These are phyloP conservation scores for Jaculus jaculus DNA, from an alignment of 2,113 vertebrate species.

Conservation along the genomic window DNA sequence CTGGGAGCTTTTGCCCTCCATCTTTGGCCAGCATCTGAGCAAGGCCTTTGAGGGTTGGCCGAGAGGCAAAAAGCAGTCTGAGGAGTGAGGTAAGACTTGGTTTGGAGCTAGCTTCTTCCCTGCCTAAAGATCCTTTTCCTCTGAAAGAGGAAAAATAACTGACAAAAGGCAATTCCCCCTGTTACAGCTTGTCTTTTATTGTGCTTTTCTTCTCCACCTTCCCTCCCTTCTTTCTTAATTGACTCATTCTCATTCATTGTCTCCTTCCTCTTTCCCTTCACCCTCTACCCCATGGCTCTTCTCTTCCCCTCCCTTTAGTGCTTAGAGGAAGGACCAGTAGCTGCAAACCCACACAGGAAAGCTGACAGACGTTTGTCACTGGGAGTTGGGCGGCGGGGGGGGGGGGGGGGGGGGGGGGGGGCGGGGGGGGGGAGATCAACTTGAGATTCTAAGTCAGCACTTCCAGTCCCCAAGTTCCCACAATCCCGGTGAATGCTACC, in stretches of 20 bases:
- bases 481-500: too few species aligned
- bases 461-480: neutral
- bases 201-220: neutral
- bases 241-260: rapidly evolving
- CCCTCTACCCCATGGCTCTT: neutral
- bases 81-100: neutral
- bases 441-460: neutral
- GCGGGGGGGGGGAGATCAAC: too few species aligned
- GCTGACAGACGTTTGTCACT: too few species aligned
- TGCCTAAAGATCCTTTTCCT: neutral
- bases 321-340: neutral
- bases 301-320: neutral
- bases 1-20: neutral
- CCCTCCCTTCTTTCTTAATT: neutral
- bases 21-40: neutral
- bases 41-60: rapidly evolving
- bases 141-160: neutral
- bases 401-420: too few species aligned
- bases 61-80: too few species aligned
- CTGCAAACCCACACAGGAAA: neutral
- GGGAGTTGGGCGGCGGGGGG: too few species aligned
- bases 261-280: neutral
- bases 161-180: neutral
- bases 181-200: neutral
- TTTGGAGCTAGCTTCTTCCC: neutral